A percentile compares a stretch with the other conserved stretches of the same genome.
These are phyloP conservation scores for Drosophila koepferae DNA, from an alignment of 2,888 invertebrate genomes.

Conservation along the genomic window DNA sequence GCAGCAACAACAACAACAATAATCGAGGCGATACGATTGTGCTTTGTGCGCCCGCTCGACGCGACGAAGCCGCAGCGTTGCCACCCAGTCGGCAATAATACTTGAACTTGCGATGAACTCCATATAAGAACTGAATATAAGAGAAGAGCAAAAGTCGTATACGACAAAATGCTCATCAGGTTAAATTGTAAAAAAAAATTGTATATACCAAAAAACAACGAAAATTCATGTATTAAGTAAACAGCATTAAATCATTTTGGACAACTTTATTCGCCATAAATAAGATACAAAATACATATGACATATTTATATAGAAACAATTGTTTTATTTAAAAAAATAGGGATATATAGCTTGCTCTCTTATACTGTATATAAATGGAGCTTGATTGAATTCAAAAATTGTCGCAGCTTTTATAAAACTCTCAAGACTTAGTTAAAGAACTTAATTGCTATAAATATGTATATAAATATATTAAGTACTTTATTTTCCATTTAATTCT, in stretches of 20 bases:
- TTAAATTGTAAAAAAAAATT: conserved; percentile 33
- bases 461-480: conserved; percentile 41
- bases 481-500: conserved; percentile 19
- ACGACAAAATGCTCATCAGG: conserved; percentile 48
- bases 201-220: conserved; percentile 27
- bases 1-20: conserved; percentile 25
- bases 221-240: conserved; percentile 33
- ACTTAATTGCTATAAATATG: not conserved
- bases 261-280: conserved; percentile 77
- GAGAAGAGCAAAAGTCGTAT: not conserved
- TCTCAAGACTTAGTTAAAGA: not conserved
- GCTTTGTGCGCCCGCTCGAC: conserved; percentile 53
- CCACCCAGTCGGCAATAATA: conserved; percentile 48
- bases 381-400: not conserved
- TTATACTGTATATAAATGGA: conserved; percentile 20
- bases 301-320: conserved; percentile 19
- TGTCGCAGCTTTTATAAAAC: conserved; percentile 4
- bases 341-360: not conserved
- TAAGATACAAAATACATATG: conserved; percentile 65
- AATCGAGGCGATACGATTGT: conserved; percentile 53
- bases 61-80: conserved; percentile 12
- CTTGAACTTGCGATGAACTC: conserved; percentile 18
- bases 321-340: conserved; percentile 12
- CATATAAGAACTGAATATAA: not conserved
- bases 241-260: conserved; percentile 54